These are phyloP conservation scores for Acrossocheilus fasciatus DNA, from an alignment of 2,797 vertebrate species.

Conservation along the genomic window DNA sequence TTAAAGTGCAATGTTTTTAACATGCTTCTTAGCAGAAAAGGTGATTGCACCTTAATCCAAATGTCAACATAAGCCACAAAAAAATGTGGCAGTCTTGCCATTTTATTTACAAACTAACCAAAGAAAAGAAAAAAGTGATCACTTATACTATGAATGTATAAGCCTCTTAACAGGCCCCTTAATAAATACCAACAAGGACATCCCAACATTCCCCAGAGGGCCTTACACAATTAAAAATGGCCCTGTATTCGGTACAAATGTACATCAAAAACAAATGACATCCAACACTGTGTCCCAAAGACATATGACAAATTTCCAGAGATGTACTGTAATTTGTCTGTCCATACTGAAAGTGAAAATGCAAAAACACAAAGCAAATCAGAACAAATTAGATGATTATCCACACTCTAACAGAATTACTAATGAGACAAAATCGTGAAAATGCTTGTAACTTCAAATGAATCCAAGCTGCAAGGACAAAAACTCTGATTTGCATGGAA, in stretches of 20 bases:
- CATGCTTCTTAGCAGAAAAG: constrained; percentile 41
- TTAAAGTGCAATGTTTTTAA: constrained; percentile 66
- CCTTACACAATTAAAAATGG: constrained; percentile 6
- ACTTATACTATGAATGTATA: constrained; percentile 31
- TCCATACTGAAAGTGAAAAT: not conserved
- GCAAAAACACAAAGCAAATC: not conserved
- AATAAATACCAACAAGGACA: constrained; percentile 36
- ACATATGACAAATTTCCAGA: not conserved
- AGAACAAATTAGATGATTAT: not conserved
- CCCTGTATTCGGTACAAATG: constrained; percentile 17
- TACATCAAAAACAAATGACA: constrained; percentile 25
- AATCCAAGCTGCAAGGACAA: not conserved
- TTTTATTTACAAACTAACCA: constrained; percentile 47
- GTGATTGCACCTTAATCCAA: constrained; percentile 20
- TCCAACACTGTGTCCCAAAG: constrained; percentile 1
- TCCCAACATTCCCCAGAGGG: constrained; percentile 24
- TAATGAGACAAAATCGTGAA: not conserved
- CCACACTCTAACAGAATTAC: not conserved
- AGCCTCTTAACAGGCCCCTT: constrained; percentile 1
- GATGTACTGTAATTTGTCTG: not conserved
- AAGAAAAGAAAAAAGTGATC: not conserved
- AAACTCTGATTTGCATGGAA: not conserved
- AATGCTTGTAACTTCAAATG: not conserved
- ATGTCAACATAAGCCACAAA: constrained; percentile 32
- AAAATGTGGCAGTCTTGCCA: constrained; percentile 38